Conservation (phyloP, 2,797 vertebrate species). For the Melanotaenia trifasciata region DNA sequence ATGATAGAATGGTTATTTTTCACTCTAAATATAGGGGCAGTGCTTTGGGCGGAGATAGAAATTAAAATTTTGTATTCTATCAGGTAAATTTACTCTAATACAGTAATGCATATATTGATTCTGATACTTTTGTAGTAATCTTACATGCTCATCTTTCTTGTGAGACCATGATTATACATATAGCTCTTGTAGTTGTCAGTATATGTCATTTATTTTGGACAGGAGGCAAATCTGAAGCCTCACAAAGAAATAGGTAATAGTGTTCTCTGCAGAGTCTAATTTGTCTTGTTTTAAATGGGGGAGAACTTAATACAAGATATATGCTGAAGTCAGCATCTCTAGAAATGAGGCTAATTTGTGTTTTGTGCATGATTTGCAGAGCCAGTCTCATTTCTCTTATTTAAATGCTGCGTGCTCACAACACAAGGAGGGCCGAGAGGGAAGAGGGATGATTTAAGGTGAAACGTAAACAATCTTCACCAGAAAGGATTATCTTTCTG, state of each 20-base stretch:
- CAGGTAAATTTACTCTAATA: too few species aligned
- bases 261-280: background rate
- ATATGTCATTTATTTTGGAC: too few species aligned
- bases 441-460: constrained; percentile 65
- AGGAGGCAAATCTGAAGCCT: background rate
- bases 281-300: background rate
- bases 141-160: too few species aligned
- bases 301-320: constrained; percentile 2
- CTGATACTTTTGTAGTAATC: too few species aligned
- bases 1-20: too few species aligned
- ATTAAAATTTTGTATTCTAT: too few species aligned
- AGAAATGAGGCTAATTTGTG: constrained; percentile 35
- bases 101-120: too few species aligned
- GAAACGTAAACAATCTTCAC: constrained; percentile 69
- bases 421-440: constrained; percentile 36
- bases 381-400: constrained; percentile 35
- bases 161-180: too few species aligned
- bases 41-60: too few species aligned
- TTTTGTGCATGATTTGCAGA: constrained; percentile 48
- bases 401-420: constrained; percentile 42
- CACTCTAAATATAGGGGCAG: too few species aligned
- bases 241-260: background rate
- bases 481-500: constrained; percentile 71
- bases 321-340: background rate
- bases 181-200: too few species aligned